A percentile compares a stretch with the other conserved stretches of the same genome.
phyloP scores from a whole-genome alignment of 2,888 invertebrate genomes.

The Alentia gelatinosa region DNA sequence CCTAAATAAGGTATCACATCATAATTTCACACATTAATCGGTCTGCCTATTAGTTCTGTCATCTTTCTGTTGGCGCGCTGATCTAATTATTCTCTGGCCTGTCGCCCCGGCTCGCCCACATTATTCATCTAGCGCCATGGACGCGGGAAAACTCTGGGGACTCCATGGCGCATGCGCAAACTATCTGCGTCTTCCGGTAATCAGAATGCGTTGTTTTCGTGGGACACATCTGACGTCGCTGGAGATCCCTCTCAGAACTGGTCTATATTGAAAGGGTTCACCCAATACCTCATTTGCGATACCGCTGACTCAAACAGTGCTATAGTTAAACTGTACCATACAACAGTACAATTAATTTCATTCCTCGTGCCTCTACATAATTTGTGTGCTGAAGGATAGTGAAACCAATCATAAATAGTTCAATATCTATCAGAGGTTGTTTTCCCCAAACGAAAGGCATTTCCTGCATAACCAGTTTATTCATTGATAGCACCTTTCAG shows the following conservation, averaged over 20 bases:
- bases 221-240: background rate
- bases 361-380: too few relatives aligned
- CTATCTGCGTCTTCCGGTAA: constrained; percentile 10
- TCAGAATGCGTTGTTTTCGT: constrained; percentile 3
- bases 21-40: constrained; percentile 52
- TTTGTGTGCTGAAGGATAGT: too few relatives aligned
- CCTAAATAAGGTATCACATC: constrained; percentile 51
- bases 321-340: too few relatives aligned
- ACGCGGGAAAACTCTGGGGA: constrained; percentile 17
- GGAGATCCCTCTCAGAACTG: constrained; percentile 7
- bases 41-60: constrained; percentile 38
- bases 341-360: too few relatives aligned
- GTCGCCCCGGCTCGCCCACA: constrained; percentile 22
- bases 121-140: constrained; percentile 10
- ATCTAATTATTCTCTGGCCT: constrained; percentile 45
- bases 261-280: too few relatives aligned
- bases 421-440: too few relatives aligned
- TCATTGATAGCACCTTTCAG: too few relatives aligned
- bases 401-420: too few relatives aligned
- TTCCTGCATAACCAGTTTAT: too few relatives aligned
- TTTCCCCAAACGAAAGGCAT: too few relatives aligned
- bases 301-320: too few relatives aligned
- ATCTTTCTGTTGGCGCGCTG: constrained; percentile 41
- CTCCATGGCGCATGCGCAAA: constrained; percentile 34
- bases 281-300: too few relatives aligned